Base-by-base conservation (phyloP, 2,888 invertebrate genomes). In the Ophioninae sp. region DNA sequence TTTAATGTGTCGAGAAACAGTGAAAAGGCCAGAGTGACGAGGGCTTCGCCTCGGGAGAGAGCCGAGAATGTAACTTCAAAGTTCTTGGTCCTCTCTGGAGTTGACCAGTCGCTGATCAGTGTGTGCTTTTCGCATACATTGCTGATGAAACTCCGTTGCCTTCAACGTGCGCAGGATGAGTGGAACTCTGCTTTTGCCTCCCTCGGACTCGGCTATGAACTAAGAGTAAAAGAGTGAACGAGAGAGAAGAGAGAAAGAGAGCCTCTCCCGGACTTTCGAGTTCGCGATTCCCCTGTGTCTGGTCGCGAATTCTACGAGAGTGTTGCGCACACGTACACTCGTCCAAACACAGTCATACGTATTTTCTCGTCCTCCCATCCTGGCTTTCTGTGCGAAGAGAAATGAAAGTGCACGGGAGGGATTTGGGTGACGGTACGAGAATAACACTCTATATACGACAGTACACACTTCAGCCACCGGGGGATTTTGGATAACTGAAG, bases 21-120 rank as follows among this genome's bases (percentile, higher is more conserved):
- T 51, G 63, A n/a, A 84, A 85, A 83, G 84, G 82, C 82, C 79
- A 83, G 82, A 41, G 81, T 61, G 72, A 83, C 76, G 79, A 80
- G 41, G 51, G 69, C 71, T 59, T 59, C 64, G 79, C 67, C 71
- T 63, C 61, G 65, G 77, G 68, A 79, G 63, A 59, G 73, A 73
- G 68, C 65, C 71, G 69, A 85, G 85, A 85, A 86, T 74, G 82
- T 71, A 63, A 68, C 78, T 59, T 56, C 37, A 79, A 82, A 78
- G 69, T 78, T 82, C 37, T 30, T 2, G 58, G 65, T 78, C 74
- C 51, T 44, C 17, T 63, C 69, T 44, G 59, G 30, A 67, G 72
- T 13, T 74, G 73, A 74, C 73, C 78, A 68, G 82, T 65, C 64
- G 22, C 30, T 58, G 63, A 59, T 72, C 72, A 74, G 73, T 65